These are phyloP conservation scores for Leptodactylus fuscus DNA, from an alignment of 2,113 vertebrate genomes.

Conservation along the genomic window DNA sequence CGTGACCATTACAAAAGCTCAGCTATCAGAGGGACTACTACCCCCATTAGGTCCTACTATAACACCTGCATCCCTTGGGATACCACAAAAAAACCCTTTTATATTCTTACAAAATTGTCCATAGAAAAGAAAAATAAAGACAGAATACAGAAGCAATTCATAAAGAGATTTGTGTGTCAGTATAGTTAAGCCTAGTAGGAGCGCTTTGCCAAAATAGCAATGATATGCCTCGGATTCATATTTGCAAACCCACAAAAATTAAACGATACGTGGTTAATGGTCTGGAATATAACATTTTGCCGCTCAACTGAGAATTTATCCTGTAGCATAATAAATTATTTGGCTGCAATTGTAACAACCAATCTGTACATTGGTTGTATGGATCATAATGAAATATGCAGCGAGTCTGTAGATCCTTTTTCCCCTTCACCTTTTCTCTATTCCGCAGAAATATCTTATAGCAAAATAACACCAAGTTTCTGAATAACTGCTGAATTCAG, in stretches of 20 bases:
- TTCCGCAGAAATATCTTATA: not conserved
- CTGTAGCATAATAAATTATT: slow-evolving; percentile 11
- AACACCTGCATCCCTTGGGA: too few species aligned
- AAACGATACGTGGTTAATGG: slow-evolving; percentile 12
- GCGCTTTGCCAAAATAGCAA: not conserved
- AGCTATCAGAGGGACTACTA: too few species aligned
- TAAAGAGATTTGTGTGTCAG: not conserved
- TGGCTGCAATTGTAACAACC: not conserved
- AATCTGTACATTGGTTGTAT: not conserved
- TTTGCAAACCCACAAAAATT: not conserved
- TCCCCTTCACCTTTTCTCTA: not conserved
- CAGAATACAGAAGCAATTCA: too few species aligned
- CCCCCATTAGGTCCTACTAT: too few species aligned
- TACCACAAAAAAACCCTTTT: too few species aligned
- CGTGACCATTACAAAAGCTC: too few species aligned
- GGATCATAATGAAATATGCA: not conserved
- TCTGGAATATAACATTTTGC: not conserved
- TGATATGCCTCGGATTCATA: not conserved
- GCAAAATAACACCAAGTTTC: not conserved
- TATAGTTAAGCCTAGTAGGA: not conserved
- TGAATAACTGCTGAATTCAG: slow-evolving; percentile 10
- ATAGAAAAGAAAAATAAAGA: too few species aligned
- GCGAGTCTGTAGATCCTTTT: not conserved
- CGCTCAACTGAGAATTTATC: not conserved
- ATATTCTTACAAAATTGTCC: too few species aligned